phyloP scores from a whole-genome alignment of 2,113 vertebrate species.

The Engraulis encrasicolus region DNA sequence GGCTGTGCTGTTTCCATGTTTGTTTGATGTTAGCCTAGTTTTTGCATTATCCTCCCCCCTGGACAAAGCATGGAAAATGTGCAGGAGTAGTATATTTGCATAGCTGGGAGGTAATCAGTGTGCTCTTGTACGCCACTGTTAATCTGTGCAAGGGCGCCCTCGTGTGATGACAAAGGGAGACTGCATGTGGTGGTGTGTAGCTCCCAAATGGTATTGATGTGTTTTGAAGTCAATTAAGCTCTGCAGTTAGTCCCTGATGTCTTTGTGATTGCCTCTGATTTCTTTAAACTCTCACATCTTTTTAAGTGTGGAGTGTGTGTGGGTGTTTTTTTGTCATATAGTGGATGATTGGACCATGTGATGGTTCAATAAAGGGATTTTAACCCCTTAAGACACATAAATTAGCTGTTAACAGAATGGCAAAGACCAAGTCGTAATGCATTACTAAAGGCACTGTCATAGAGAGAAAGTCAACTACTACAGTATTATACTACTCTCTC shows the following conservation, averaged over 20 bases:
- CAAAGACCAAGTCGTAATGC: no score
- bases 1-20: not conserved
- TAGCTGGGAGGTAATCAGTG: not conserved
- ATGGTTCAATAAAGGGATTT: no score
- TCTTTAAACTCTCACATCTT: not conserved
- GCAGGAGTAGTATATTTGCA: not conserved
- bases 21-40: conserved; percentile 2
- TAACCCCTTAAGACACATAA: no score
- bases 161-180: not conserved
- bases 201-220: not conserved
- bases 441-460: no score
- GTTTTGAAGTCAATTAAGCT: not conserved
- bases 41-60: conserved; percentile 3
- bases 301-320: no score
- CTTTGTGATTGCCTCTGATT: not conserved
- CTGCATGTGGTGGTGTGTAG: not conserved
- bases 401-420: no score
- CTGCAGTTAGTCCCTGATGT: not conserved
- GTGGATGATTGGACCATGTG: no score
- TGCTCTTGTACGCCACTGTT: not conserved
- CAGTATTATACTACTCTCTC: no score
- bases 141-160: not conserved
- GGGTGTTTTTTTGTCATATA: no score
- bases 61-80: not conserved
- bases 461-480: no score